Conservation (phyloP, 2,113 vertebrate genomes). For the Ginglymostoma cirratum region DNA sequence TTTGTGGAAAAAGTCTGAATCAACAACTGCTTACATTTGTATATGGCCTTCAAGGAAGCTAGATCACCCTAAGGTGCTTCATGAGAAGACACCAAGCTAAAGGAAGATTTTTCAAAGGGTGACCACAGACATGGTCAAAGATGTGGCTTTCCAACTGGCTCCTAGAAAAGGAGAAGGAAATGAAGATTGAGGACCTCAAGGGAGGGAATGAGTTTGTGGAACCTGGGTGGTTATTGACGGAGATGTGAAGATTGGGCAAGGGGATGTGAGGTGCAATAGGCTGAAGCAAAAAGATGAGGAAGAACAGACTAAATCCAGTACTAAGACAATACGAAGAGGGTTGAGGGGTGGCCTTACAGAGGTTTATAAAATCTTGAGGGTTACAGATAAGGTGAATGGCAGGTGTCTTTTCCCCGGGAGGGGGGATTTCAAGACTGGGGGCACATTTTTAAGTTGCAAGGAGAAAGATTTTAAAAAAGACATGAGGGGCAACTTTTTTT, state of each 20-base stretch:
- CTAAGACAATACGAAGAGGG: background rate
- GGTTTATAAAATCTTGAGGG: too few species aligned
- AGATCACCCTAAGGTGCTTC: background rate
- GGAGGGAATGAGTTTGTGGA: too few species aligned
- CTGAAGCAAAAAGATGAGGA: background rate
- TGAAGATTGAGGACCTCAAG: background rate
- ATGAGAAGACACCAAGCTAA: background rate
- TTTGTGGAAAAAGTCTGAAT: background rate
- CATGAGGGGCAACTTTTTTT: too few species aligned
- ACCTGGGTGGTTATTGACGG: background rate
- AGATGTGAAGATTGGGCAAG: background rate
- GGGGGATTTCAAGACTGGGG: too few species aligned
- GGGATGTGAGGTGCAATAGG: background rate
- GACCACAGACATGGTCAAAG: background rate
- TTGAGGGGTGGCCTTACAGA: background rate
- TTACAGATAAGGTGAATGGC: too few species aligned
- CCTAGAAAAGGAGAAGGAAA: background rate
- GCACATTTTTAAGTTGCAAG: too few species aligned
- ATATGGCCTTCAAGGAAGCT: background rate
- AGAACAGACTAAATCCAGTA: background rate
- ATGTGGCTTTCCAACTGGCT: background rate
- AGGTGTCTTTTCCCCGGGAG: too few species aligned
- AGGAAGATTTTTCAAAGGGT: background rate
- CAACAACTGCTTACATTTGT: background rate
- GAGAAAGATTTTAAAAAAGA: too few species aligned